Percentiles rank a stretch among this genome's conserved stretches.
Conservation (phyloP, 92 coral and sea anemone genomes). For the Umimayanthus kanabou region DNA sequence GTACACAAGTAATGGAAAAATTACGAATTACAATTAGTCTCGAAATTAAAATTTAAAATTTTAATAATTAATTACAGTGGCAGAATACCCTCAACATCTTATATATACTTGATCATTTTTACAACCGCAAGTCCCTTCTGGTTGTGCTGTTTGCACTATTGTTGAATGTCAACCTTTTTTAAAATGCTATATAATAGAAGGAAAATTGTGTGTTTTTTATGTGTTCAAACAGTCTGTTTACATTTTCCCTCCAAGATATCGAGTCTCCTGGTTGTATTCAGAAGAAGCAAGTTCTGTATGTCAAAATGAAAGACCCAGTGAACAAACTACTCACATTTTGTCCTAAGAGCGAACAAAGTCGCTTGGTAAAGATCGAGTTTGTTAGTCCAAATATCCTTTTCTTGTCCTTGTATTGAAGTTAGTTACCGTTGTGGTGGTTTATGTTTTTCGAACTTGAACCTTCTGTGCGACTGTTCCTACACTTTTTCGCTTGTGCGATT, state of each 20-base stretch:
- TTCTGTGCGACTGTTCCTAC: neutral
- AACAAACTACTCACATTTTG: conserved; percentile 28
- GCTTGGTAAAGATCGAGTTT: conserved; percentile 29
- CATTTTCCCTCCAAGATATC: conserved; percentile 8
- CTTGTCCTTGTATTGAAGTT: neutral
- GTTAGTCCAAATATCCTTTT: conserved; percentile 31
- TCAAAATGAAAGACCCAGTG: conserved; percentile 33
- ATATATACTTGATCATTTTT: too few relatives aligned
- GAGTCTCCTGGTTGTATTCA: conserved; percentile 6
- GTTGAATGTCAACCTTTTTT: too few relatives aligned
- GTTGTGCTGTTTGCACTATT: too few relatives aligned
- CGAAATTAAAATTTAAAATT: too few relatives aligned
- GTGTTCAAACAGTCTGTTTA: neutral
- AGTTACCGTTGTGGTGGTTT: neutral
- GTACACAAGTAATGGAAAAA: too few relatives aligned
- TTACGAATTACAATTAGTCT: too few relatives aligned
- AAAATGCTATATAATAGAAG: neutral
- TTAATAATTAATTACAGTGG: too few relatives aligned
- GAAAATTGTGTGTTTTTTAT: neutral
- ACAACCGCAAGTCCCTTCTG: too few relatives aligned
- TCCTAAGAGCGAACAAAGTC: conserved; percentile 26
- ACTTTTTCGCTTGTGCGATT: neutral
- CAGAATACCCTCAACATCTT: too few relatives aligned
- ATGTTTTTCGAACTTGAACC: neutral
- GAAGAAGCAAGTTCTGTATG: conserved; percentile 15